phyloP scores from a whole-genome alignment of 2,888 invertebrate species.

The Neoascia interrupta region DNA sequence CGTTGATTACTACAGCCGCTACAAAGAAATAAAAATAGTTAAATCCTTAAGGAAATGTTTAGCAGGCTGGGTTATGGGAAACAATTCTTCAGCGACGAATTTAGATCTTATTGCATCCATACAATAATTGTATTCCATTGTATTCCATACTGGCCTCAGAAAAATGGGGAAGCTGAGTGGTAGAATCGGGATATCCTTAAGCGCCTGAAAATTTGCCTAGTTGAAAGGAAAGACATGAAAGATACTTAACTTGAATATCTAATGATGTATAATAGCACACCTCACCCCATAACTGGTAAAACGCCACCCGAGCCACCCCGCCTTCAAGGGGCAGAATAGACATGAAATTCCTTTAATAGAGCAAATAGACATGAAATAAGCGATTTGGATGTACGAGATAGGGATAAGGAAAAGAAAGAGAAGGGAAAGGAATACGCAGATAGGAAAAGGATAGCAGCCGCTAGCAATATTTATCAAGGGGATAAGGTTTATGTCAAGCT shows the following conservation, averaged over 20 bases:
- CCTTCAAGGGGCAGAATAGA: not conserved
- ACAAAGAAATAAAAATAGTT: not conserved
- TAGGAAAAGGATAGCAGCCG: not conserved
- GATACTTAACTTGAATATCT: not conserved
- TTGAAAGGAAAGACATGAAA: not conserved
- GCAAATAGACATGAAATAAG: not conserved
- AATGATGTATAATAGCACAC: not conserved
- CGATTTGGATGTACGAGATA: constrained; percentile 6
- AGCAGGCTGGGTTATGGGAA: not conserved
- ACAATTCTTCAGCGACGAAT: not conserved
- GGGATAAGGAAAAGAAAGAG: not conserved
- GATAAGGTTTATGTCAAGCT: constrained; percentile 9
- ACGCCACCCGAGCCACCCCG: not conserved
- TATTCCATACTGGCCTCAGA: not conserved
- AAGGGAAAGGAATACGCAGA: constrained; percentile 8
- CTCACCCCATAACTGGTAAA: not conserved
- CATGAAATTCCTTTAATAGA: not conserved
- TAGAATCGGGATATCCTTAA: not conserved
- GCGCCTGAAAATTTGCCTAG: not conserved
- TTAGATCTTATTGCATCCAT: not conserved
- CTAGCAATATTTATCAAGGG: not conserved
- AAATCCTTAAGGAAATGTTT: not conserved
- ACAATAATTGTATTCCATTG: not conserved
- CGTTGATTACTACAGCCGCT: not conserved
- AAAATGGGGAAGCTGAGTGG: not conserved